phyloP scores from a whole-genome alignment of 2,113 vertebrate genomes.

The Emydura subglobosa region DNA sequence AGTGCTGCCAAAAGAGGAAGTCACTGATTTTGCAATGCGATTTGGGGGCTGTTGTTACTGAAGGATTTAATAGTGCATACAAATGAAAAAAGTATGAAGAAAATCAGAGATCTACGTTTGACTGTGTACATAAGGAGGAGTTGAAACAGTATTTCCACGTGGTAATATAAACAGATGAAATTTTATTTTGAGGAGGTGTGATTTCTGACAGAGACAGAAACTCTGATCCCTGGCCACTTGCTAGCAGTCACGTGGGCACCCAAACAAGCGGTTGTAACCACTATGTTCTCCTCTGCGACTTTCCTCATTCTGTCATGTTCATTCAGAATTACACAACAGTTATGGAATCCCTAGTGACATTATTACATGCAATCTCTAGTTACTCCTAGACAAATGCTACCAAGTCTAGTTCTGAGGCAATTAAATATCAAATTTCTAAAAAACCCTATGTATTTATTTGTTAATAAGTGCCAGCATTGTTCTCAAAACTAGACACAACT shows the following conservation, averaged over 20 bases:
- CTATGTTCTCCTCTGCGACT: fast-evolving
- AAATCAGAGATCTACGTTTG: not conserved
- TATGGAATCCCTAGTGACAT: not conserved
- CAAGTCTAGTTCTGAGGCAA: not conserved
- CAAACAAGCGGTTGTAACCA: not conserved
- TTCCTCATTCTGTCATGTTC: not conserved
- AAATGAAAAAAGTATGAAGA: not conserved
- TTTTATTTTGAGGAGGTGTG: not conserved
- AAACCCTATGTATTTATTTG: not conserved
- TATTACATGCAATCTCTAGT: not conserved
- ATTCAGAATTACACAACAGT: not conserved
- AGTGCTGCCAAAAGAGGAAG: conserved; percentile 6
- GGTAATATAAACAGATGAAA: not conserved
- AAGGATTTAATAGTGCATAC: not conserved
- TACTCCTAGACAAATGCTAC: not conserved
- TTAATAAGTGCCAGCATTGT: not conserved
- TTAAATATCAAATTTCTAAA: not conserved
- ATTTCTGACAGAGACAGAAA: conserved; percentile 8
- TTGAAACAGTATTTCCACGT: not conserved
- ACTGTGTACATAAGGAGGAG: not conserved
- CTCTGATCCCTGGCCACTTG: not conserved
- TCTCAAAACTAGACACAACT: not conserved
- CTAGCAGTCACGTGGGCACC: not conserved
- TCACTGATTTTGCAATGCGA: conserved; percentile 15
- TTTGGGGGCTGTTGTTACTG: not conserved